phyloP scores from a whole-genome alignment of 2,113 vertebrate species.

The Xerus inauris region DNA sequence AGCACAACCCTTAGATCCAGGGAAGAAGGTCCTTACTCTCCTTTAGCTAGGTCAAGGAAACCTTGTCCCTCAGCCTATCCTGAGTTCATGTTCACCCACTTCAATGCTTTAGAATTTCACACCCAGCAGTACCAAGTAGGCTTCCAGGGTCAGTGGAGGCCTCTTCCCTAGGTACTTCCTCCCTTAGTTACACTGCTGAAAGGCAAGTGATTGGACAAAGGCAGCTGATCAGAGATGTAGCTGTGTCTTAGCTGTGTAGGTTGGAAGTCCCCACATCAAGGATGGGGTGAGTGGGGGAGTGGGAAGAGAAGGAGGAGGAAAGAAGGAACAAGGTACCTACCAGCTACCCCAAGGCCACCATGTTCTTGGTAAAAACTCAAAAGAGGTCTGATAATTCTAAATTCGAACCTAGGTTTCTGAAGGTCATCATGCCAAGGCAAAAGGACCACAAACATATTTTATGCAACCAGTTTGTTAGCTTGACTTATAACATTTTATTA shows the following conservation, averaged over 20 bases:
- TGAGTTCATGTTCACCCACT: neutral
- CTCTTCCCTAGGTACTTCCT: neutral
- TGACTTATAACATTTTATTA: slow-evolving; percentile 24
- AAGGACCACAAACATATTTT: neutral
- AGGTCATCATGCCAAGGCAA: neutral
- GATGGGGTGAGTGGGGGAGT: no score
- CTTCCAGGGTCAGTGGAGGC: neutral
- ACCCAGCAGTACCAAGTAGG: neutral
- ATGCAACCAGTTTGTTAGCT: neutral
- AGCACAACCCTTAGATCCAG: neutral
- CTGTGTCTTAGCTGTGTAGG: neutral
- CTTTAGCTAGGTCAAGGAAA: neutral
- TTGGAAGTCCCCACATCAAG: neutral
- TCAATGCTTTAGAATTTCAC: neutral
- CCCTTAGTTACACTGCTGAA: neutral
- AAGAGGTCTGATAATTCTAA: neutral
- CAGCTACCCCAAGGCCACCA: neutral
- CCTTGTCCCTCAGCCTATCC: fast-evolving
- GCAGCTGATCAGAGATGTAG: neutral
- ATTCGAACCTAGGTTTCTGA: neutral
- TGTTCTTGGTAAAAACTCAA: neutral
- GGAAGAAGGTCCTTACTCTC: neutral
- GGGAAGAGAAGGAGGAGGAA: neutral
- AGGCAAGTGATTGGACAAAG: neutral
- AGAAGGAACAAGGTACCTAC: neutral